Percentiles rank a stretch among this genome's conserved stretches.
Evolutionary conservation across 2,113 vertebrate species (phyloP).

Genomic region (Phrynocephalus versicolor): DNA sequence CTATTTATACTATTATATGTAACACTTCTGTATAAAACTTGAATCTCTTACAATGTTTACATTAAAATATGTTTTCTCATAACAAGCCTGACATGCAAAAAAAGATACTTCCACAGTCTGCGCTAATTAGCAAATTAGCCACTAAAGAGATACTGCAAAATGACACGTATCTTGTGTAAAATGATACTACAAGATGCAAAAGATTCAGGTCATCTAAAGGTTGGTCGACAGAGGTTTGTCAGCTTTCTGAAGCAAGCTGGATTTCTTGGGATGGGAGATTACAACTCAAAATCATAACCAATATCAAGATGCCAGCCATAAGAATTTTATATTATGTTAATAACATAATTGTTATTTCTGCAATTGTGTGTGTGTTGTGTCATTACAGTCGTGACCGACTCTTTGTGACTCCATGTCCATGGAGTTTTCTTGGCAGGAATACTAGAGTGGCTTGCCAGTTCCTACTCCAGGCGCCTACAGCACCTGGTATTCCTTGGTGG

Average conservation of each 20-base stretch:
- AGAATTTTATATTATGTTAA: not conserved
- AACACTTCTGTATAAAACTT: not conserved
- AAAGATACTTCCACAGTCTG: not conserved
- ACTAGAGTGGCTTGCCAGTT: too few relatives aligned
- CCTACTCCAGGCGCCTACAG: too few relatives aligned
- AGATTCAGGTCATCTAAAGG: not conserved
- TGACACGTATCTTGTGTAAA: not conserved
- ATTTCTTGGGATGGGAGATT: not conserved
- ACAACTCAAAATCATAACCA: not conserved
- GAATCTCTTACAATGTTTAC: not conserved
- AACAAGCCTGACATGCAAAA: not conserved
- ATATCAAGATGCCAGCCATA: not conserved
- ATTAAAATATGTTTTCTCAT: not conserved
- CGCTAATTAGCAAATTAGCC: not conserved
- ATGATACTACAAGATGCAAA: not conserved
- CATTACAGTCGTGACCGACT: too few relatives aligned
- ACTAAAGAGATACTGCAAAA: slow-evolving; percentile 5
- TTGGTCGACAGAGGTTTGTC: not conserved
- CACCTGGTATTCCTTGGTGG: too few relatives aligned
- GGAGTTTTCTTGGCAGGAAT: too few relatives aligned
- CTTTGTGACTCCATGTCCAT: too few relatives aligned
- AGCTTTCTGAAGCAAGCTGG: not conserved
- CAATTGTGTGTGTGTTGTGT: too few relatives aligned
- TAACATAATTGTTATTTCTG: too few relatives aligned
- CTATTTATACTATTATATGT: slow-evolving; percentile 5